Base-by-base conservation (phyloP, 37 sponge, comb jelly and placozoan species). In the Ianthella basta region DNA sequence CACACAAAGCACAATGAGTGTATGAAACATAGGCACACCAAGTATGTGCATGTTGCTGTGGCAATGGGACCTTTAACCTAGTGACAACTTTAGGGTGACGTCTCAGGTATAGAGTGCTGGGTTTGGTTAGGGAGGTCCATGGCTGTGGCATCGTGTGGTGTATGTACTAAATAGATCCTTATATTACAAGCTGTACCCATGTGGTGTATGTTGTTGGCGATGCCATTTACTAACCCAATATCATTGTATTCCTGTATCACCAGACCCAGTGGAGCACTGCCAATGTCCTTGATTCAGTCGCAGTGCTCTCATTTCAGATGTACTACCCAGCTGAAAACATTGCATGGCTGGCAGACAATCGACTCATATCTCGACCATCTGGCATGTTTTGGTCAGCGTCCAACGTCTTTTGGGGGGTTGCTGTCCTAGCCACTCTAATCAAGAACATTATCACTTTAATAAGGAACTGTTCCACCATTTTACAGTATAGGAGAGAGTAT, bases 291-390 rank as follows among this genome's bases (percentile, higher is more conserved):
- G 70, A 30, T 29, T 1, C 40, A 16, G 3, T 84, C 19, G 24
- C 54, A 0, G 34, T 16, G 23, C 55, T 84, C 35, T 38, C 73
- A 6, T 61, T 59, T 20, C 93, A 83, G 55, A 59, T 92, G 34
- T 92, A 92, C 74, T 92, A 89, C 60, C 93, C 93, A 16, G 37
- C 67, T 50, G 93, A 92, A 77, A 90, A 92, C 84, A 15, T 89
- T 27, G 93, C 93, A 13, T 92, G 93, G 93, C 65, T 81, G 6
- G 87, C 88, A 8, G 93, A 89, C 75, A 23, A 69, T 18, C 60
- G 61, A 0, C 60, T 92, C 32, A 27, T 92, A 8, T 53, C 54
- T 23, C 39, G 24, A 1, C 23, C 0, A 1, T 75, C 78, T 0
- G 23, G n/a, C 25, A 10, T 61, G 5, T 61, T 29, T 27, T 75